Evolutionary conservation across 2,113 vertebrate genomes (phyloP), one percentile per base, ranked within the genome.

Genomic region (Meles meles): DNA sequence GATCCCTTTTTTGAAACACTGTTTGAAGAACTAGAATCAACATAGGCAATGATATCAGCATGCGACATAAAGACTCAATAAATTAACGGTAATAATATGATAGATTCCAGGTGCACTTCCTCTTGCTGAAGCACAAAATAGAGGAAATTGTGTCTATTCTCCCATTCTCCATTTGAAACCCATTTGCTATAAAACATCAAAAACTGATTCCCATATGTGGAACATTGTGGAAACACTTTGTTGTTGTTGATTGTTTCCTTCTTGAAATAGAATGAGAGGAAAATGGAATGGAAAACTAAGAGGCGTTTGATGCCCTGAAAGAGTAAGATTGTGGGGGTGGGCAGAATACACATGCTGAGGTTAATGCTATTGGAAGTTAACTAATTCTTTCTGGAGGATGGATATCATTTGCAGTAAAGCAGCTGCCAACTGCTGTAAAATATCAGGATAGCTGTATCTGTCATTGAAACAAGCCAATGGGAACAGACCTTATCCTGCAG

Each of bases 361-460:
- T 94, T 90, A 91, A 94, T 44, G 5, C 49, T 82, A 47, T 59
- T 84, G 90, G 84, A 71, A 97, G 88, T 0, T 95, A 96, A 93
- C 29, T 95, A 79, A 97, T 92, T 96, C 92, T 90, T 97, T 95
- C 90, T 95, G 79, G 72, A 95, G 29, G 83, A 88, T 67, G 83
- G 61, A 93, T 96, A 97, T 59, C 84, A 85, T 47, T 97, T 93
- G 27, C 93, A 96, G 55, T 37, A 94, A 96, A 97, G 76, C 74
- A 95, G 97, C 94, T 94, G 44, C 39, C 65, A 52, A 21, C 2
- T 12, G 1, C 72, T 94, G 82, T 87, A 88, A 96, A 96, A 90
- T 85, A 93, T 81, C 52, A 88, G 69, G 59, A 86, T 96, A 97
- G 89, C 49, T 94, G 91, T 83, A 94, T 74, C 57, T 91, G 92